Evolutionary conservation across 2,797 vertebrate genomes (phyloP).

Genomic region (Taeniopygia guttata): DNA sequence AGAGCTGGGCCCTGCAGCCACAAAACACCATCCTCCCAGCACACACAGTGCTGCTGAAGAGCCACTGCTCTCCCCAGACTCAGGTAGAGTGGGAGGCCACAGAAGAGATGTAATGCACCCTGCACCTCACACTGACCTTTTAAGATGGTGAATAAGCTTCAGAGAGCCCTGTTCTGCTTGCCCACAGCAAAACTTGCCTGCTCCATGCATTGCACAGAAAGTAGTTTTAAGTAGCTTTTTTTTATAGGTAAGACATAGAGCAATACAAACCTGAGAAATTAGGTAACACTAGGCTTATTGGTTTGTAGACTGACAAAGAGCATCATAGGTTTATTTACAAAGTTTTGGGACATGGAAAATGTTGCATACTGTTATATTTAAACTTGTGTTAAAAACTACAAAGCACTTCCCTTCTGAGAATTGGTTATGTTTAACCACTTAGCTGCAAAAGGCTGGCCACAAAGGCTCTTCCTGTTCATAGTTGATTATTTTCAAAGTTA

Average conservation of each 20-base stretch:
- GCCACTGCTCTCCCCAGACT: background rate
- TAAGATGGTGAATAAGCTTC: background rate
- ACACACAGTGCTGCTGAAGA: too few species aligned
- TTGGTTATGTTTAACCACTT: conserved; percentile 62
- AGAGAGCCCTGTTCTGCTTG: background rate
- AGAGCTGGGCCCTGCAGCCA: background rate
- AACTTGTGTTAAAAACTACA: conserved; percentile 38
- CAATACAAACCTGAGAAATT: background rate
- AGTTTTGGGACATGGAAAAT: background rate
- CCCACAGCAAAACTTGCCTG: background rate
- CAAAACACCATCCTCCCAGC: rapidly evolving
- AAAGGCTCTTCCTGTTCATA: conserved; percentile 74
- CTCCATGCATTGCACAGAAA: background rate
- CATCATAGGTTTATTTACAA: background rate
- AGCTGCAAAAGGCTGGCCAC: conserved; percentile 61
- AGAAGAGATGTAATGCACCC: background rate
- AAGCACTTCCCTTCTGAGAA: conserved; percentile 78
- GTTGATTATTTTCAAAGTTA: background rate
- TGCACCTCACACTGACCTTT: background rate
- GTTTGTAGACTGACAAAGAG: background rate
- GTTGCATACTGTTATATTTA: conserved; percentile 1
- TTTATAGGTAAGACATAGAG: background rate
- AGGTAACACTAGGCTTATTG: rapidly evolving
- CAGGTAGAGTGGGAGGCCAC: background rate
- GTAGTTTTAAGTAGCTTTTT: background rate